Evolutionary conservation across 1,140 invertebrate genomes (phyloP).

Genomic region (Cydia pomonella): DNA sequence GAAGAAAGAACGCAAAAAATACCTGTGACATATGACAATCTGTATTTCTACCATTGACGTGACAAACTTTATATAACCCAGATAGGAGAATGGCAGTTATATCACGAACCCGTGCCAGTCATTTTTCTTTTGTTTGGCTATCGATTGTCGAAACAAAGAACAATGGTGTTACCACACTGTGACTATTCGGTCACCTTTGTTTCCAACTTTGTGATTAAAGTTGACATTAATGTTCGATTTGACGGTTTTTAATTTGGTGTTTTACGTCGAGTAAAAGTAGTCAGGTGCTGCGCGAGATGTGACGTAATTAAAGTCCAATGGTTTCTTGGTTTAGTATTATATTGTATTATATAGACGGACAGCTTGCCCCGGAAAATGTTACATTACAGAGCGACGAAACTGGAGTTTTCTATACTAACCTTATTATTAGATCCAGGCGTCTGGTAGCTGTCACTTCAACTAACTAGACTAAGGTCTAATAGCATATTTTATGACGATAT

Average conservation of each 20-base stretch:
- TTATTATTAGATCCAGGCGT: no score
- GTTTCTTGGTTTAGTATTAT: neutral
- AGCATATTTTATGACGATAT: no score
- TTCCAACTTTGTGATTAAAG: slow-evolving; percentile 7
- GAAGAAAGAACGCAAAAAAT: neutral
- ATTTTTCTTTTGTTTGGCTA: slow-evolving; percentile 29
- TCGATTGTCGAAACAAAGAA: slow-evolving; percentile 35
- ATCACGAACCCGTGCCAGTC: slow-evolving; percentile 15
- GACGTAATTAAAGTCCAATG: neutral
- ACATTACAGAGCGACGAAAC: no score
- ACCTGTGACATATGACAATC: neutral
- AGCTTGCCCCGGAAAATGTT: no score
- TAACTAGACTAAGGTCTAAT: no score
- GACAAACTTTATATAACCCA: slow-evolving; percentile 22
- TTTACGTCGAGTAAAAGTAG: neutral
- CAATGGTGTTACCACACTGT: slow-evolving; percentile 30
- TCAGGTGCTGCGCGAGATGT: neutral
- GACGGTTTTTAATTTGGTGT: slow-evolving; percentile 10
- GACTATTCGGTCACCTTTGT: slow-evolving; percentile 30
- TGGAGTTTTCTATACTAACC: no score
- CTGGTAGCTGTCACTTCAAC: no score
- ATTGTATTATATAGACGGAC: neutral
- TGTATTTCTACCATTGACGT: neutral
- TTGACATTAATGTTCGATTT: slow-evolving; percentile 22
- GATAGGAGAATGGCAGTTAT: slow-evolving; percentile 27